Evolutionary conservation across 2,797 vertebrate genomes (phyloP).

Genomic region (Crotalus adamanteus): DNA sequence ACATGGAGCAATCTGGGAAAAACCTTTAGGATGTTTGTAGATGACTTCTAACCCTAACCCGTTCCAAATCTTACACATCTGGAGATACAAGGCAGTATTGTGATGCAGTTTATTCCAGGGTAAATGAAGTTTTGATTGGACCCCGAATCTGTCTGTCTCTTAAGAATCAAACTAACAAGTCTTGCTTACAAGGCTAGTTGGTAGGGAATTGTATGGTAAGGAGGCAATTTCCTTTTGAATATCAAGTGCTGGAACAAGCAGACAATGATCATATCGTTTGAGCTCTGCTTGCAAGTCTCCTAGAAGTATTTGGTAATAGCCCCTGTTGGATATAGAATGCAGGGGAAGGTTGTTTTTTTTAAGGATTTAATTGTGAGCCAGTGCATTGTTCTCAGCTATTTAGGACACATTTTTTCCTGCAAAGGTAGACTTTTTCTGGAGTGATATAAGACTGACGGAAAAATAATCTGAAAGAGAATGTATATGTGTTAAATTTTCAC

Average conservation of each 20-base stretch:
- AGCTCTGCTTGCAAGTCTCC: neutral
- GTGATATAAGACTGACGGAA: neutral
- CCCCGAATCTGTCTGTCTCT: neutral
- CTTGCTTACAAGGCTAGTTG: neutral
- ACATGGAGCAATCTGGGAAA: slow-evolving; percentile 18
- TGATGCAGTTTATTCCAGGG: neutral
- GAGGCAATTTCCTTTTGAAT: neutral
- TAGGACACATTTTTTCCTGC: neutral
- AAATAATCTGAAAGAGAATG: neutral
- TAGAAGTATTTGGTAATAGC: neutral
- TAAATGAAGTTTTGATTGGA: neutral
- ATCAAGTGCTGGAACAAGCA: neutral
- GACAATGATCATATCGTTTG: neutral
- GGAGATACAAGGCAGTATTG: neutral
- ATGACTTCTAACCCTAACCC: neutral
- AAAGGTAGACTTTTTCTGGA: neutral
- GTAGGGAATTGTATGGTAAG: neutral
- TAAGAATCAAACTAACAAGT: neutral
- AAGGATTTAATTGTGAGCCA: neutral
- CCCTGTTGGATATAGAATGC: neutral
- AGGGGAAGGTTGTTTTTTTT: neutral
- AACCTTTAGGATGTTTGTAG: neutral
- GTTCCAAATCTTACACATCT: neutral
- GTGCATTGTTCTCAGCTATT: neutral
- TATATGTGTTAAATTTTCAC: neutral